Evolutionary conservation across 2,113 vertebrate genomes (phyloP).

Genomic region (Austrofundulus limnaeus): DNA sequence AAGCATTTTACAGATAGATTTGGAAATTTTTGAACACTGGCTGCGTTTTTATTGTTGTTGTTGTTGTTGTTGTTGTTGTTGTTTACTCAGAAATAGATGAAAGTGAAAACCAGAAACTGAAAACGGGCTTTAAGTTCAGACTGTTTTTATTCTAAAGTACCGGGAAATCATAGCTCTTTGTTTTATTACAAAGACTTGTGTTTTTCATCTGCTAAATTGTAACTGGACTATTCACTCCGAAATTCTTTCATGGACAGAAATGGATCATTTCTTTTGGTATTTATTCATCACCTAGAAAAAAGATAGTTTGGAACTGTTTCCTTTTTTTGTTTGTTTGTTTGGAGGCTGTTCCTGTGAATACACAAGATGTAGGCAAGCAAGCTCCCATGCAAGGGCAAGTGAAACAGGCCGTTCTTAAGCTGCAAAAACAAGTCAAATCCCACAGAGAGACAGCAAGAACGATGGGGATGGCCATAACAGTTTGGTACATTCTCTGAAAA

Average conservation of each 20-base stretch:
- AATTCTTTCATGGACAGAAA: not conserved
- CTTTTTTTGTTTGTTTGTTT: not conserved
- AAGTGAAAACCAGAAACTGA: too few relatives aligned
- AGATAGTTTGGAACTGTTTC: not conserved
- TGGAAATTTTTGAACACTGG: not conserved
- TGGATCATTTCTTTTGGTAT: not conserved
- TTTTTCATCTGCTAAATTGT: not conserved
- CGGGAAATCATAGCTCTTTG: not conserved
- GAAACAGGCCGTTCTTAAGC: not conserved
- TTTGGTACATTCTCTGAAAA: not conserved
- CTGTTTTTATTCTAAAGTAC: not conserved
- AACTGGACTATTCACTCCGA: not conserved
- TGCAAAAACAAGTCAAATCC: slow-evolving; percentile 5
- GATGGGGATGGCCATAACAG: not conserved
- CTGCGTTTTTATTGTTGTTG: not conserved
- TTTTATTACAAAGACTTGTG: not conserved
- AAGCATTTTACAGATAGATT: not conserved
- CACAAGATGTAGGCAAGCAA: slow-evolving; percentile 4
- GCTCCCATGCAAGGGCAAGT: not conserved
- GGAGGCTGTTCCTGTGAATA: not conserved
- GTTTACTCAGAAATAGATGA: not conserved
- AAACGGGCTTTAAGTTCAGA: too few relatives aligned
- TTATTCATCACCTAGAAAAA: not conserved
- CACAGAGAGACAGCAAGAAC: not conserved
- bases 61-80: not conserved